These are phyloP conservation scores for Resseliella maxima DNA, from an alignment of 2,888 invertebrate genomes.

Conservation along the genomic window DNA sequence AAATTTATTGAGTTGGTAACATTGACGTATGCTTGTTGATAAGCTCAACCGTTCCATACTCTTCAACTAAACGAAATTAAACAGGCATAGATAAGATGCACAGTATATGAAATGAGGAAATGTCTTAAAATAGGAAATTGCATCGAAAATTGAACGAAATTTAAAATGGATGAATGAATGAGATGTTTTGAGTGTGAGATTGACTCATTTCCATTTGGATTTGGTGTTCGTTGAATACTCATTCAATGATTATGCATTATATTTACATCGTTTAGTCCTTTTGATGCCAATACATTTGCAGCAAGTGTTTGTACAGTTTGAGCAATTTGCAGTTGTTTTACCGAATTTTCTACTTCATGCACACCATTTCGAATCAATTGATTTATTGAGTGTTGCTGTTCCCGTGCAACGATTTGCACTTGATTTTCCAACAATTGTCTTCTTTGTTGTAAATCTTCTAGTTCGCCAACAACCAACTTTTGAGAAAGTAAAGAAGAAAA, in stretches of 20 bases:
- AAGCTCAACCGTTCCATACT: not conserved
- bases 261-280: conserved; percentile 39
- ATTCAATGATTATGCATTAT: not conserved
- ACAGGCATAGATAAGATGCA: not conserved
- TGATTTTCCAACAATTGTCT: not conserved
- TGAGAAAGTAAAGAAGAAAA: not conserved
- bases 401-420: not conserved
- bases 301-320: not conserved
- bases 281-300: not conserved
- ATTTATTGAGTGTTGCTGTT: not conserved
- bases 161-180: not conserved
- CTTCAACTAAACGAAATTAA: not conserved
- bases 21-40: conserved; percentile 46
- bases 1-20: conserved; percentile 4
- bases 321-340: not conserved
- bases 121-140: conserved; percentile 21
- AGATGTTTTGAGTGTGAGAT: no score
- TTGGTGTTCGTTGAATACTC: not conserved
- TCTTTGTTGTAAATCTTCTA: not conserved
- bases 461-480: not conserved
- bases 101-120: not conserved
- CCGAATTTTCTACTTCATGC: not conserved
- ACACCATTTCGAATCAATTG: not conserved
- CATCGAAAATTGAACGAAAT: not conserved
- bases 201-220: not conserved